Evolutionary conservation across 2,113 vertebrate genomes (phyloP), one percentile per base, ranked within the genome.

Genomic region (Heterotis niloticus): DNA sequence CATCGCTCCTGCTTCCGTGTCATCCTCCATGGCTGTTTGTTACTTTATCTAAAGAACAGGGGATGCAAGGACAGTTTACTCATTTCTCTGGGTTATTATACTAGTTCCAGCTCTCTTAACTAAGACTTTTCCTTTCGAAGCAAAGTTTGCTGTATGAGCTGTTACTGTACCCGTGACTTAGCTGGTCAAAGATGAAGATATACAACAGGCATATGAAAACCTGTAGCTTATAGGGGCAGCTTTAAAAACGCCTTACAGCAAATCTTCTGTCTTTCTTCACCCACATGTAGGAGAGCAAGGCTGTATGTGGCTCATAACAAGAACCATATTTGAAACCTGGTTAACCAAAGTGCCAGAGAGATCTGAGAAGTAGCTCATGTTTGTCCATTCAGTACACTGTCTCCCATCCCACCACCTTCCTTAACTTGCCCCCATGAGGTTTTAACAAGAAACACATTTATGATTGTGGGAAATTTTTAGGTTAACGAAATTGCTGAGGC

Each of bases 391-490:
- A 64, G 23, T 20, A 62, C 59, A 78, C 72, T 64, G 74, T 24
- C 54, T 4, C 54, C 57, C 29, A 10, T 1, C 66, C 64, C 60
- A 75, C 71, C 56, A 75, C 78, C 74, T 70, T 76, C 76, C 79
- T 20, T 29, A 75, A 60, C 26, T n/a, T 11, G 20, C 54, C 65
- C 78, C 54, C 82, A 80, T 18, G 56, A 80, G 60, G 24, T 60
- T 81, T 83, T 87, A 91, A 88, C 75, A 75, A 88, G 87, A 83
- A 88, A 79, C 88, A 89, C 87, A 29, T 62, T 60, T 82, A 80
- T 52, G 44, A 84, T 83, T 86, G 85, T 85, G 81, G 57, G 16
- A 0, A 59, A 81, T 81, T 87, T 82, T 79, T 44, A 77, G 84
- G 80, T 73, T 62, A 86, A 88, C 88, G 88, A 86, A 89, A 88